Conservation (phyloP, 37 sponge, comb jelly and placozoan species). For the Halichondria panicea region DNA sequence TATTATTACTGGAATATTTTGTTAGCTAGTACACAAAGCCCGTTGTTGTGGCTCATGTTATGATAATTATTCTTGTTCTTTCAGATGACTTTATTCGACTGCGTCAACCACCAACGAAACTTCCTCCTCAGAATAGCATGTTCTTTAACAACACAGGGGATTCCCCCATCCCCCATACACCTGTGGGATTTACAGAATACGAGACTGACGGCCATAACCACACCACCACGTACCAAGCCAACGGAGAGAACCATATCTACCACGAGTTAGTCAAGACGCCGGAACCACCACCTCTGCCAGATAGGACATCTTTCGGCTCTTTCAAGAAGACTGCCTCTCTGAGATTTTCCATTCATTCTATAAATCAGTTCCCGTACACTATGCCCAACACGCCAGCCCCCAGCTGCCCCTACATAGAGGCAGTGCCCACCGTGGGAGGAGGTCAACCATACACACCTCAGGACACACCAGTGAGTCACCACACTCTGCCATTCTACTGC, state of each 20-base stretch:
- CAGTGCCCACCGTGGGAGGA: background rate
- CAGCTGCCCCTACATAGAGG: conserved; percentile 1
- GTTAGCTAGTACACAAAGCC: background rate
- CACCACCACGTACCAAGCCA: conserved; percentile 32
- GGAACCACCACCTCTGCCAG: background rate
- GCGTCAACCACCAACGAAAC: background rate
- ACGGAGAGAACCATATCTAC: conserved; percentile 23
- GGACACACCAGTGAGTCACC: conserved; percentile 9
- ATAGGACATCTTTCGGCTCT: background rate
- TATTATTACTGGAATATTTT: no score
- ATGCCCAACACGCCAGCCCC: background rate
- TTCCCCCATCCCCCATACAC: no score
- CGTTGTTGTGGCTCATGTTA: background rate
- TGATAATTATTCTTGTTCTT: background rate
- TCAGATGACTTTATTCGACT: background rate
- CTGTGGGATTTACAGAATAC: no score
- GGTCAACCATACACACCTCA: conserved; percentile 3
- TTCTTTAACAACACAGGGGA: no score
- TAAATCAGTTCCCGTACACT: background rate
- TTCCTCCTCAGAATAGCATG: no score
- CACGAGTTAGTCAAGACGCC: conserved; percentile 15
- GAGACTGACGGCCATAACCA: conserved; percentile 16
- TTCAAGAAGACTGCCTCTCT: background rate
- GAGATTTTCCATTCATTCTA: background rate
- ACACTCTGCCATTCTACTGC: no score